These are phyloP conservation scores for Ceramica pisi DNA, from an alignment of 2,888 invertebrate genomes.

Conservation along the genomic window DNA sequence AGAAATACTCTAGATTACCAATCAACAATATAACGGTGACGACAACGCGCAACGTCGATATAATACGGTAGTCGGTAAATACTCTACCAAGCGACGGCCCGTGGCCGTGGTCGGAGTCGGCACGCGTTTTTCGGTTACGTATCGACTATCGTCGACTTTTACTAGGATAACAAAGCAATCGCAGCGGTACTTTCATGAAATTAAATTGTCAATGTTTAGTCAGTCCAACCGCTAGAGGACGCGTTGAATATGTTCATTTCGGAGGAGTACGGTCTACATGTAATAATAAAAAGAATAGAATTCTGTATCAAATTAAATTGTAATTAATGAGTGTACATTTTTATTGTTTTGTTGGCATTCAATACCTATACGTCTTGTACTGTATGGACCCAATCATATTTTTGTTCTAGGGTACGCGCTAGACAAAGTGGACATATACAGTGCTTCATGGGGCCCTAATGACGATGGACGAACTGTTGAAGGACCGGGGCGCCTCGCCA, in stretches of 20 bases:
- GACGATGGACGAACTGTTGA: slow-evolving; percentile 97
- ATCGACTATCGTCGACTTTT: slow-evolving; percentile 54
- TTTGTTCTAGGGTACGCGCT: slow-evolving; percentile 90
- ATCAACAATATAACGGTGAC: too few relatives aligned
- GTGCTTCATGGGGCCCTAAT: slow-evolving; percentile 98
- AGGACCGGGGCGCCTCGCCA: slow-evolving; percentile 95
- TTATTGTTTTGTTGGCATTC: not conserved
- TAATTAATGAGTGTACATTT: not conserved
- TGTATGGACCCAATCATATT: not conserved
- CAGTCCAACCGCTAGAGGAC: slow-evolving; percentile 15
- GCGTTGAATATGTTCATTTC: not conserved
- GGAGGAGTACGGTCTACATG: not conserved
- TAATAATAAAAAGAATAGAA: not conserved
- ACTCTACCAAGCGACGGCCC: too few relatives aligned
- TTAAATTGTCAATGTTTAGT: not conserved
- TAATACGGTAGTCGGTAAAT: too few relatives aligned
- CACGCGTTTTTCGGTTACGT: slow-evolving; percentile 52
- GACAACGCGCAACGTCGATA: not conserved
- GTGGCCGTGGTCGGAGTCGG: not conserved
- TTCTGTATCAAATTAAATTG: not conserved
- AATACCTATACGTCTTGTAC: not conserved
- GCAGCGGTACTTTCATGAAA: slow-evolving; percentile 3
- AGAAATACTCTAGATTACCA: too few relatives aligned
- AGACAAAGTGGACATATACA: slow-evolving; percentile 96
- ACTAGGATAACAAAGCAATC: slow-evolving; percentile 52